These are phyloP conservation scores for Plectropomus leopardus DNA, from an alignment of 2,113 vertebrate genomes.

Conservation along the genomic window DNA sequence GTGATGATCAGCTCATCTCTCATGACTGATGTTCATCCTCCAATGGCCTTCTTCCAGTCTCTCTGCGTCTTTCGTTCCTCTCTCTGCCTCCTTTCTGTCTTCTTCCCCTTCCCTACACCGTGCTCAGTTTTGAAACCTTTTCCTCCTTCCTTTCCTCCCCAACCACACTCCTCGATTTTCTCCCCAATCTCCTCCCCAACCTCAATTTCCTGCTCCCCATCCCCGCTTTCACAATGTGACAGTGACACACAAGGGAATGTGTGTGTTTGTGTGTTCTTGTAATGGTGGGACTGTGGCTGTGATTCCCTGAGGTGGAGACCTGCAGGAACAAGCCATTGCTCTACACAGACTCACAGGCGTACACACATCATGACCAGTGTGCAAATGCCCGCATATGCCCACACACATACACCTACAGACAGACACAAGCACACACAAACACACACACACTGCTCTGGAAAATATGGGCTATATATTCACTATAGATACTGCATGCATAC, in stretches of 20 bases:
- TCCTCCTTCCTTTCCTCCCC: neutral
- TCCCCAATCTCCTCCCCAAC: constrained; percentile 43
- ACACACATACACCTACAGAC: constrained; percentile 27
- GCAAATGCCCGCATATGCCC: neutral
- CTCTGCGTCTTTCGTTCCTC: neutral
- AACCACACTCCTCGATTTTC: constrained; percentile 4
- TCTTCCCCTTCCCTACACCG: neutral
- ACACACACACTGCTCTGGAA: neutral
- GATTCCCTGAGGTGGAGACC: constrained; percentile 58
- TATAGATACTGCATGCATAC: constrained; percentile 60
- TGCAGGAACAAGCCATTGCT: constrained; percentile 54
- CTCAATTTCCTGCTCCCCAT: constrained; percentile 64
- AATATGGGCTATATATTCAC: constrained; percentile 12
- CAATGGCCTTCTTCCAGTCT: constrained; percentile 19
- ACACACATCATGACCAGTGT: constrained; percentile 36
- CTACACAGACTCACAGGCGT: constrained; percentile 15
- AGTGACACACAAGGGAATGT: constrained; percentile 39
- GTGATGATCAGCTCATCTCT: constrained; percentile 66
- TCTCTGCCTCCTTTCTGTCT: neutral
- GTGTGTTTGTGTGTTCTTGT: constrained; percentile 30
- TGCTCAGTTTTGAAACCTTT: constrained; percentile 14
- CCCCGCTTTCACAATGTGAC: constrained; percentile 41
- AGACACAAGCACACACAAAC: neutral
- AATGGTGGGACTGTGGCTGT: constrained; percentile 7
- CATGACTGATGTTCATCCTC: constrained; percentile 61